Evolutionary conservation across 2,797 vertebrate species (phyloP), one percentile per base, ranked within the genome.

Genomic region (Catharus ustulatus): DNA sequence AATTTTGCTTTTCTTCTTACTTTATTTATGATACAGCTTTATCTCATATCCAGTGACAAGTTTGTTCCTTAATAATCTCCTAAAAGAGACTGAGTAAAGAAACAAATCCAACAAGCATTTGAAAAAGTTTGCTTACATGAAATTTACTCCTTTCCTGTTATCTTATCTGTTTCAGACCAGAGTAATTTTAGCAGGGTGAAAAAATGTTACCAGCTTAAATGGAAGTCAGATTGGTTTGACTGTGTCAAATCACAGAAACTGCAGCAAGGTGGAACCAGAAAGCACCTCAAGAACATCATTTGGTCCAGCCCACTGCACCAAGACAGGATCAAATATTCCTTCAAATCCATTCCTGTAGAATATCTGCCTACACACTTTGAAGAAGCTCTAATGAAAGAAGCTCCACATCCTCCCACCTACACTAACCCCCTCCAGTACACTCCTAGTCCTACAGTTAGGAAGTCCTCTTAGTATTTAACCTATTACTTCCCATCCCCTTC

Each of bases 31-130:
- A 87, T 90, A 92, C 5, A 19, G 90, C 85, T 96, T 96, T 97
- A 94, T 97, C 95, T 94, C 89, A 79, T 74, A 87, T 29, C 51
- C 91, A 76, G 9, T 90, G 89, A 97, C 93, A 96, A 88, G 74
- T 91, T 49, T 91, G 83, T 93, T 97, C 93, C 83, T 93, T 90
- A 95, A 94, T 96, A 96, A 96, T 93, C 87, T 94, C 91, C 89
- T 91, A 76, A 91, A 96, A 94, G 77, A 77, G 63, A 72, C 64
- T 55, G 75, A 90, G 57, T 62, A 84, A 92, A 92, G 69, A 94
- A 94, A 45, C 87, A 95, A 91, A 90, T 55, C 76, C 51, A 94
- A 92, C 62, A 84, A 84, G 29, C 77, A 74, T 91, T 95, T 87
- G 45, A 64, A 89, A 85, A 95, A 94, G 77, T 93, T 94, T 91